These are phyloP conservation scores for Phrynocephalus forsythii DNA, from an alignment of 2,797 vertebrate genomes.

Conservation along the genomic window DNA sequence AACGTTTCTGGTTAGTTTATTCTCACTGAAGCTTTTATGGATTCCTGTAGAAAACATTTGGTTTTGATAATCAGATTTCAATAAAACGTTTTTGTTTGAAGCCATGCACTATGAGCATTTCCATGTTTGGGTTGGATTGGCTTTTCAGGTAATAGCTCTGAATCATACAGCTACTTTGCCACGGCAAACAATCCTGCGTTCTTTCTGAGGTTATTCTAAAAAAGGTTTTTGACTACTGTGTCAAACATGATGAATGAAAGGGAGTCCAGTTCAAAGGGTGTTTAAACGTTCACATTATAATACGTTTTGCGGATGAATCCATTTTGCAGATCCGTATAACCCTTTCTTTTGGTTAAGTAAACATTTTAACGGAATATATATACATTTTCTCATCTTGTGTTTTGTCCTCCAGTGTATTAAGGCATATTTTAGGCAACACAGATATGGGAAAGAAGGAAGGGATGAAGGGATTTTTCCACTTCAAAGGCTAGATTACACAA, in stretches of 20 bases:
- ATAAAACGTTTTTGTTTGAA: constrained; percentile 38
- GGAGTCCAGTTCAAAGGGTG: constrained; percentile 76
- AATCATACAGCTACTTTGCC: constrained; percentile 57
- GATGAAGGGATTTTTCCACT: constrained; percentile 63
- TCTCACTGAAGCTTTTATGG: not conserved
- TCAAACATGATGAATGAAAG: constrained; percentile 78
- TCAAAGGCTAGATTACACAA: constrained; percentile 69
- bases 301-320: constrained; percentile 74
- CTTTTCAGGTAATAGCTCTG: constrained; percentile 56
- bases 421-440: constrained; percentile 72
- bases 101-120: not conserved
- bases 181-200: constrained; percentile 36
- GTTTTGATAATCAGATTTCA: constrained; percentile 4
- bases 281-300: constrained; percentile 80
- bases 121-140: constrained; percentile 45
- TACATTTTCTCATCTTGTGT: constrained; percentile 71
- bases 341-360: constrained; percentile 81
- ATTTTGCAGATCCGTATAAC: constrained; percentile 76
- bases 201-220: constrained; percentile 66
- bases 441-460: constrained; percentile 62
- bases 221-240: constrained; percentile 74
- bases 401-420: constrained; percentile 69
- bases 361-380: constrained; percentile 77
- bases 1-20: constrained; percentile 10
- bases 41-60: not conserved